Evolutionary conservation across 2,797 vertebrate species (phyloP).

Genomic region (Xenops minutus): DNA sequence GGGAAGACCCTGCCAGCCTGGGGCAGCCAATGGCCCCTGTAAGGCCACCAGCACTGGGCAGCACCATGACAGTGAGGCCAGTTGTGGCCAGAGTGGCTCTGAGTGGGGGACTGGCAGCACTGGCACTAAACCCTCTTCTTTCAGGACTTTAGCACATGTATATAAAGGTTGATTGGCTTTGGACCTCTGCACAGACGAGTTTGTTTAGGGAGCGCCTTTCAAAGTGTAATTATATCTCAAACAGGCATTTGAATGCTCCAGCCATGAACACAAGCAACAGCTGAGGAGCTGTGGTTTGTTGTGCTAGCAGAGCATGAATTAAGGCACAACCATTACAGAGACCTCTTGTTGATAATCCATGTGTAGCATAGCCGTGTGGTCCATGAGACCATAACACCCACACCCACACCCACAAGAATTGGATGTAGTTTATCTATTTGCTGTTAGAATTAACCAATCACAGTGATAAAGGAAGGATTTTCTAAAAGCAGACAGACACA

Average conservation of each 20-base stretch:
- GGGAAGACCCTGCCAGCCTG: background rate
- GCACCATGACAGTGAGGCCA: conserved; percentile 11
- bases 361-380: rapidly evolving
- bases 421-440: background rate
- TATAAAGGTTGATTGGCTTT: background rate
- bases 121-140: conserved; percentile 54
- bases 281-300: background rate
- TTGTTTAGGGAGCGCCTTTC: background rate
- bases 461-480: background rate
- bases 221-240: background rate
- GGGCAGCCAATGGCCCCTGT: conserved; percentile 27
- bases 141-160: background rate
- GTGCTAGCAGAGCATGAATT: background rate
- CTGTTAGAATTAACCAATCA: background rate
- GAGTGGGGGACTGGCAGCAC: conserved; percentile 4
- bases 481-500: background rate
- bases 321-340: background rate
- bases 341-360: background rate
- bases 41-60: conserved; percentile 57
- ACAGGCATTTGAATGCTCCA: background rate
- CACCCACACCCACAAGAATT: rapidly evolving
- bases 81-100: background rate
- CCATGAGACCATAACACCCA: rapidly evolving
- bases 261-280: background rate
- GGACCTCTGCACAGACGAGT: background rate